phyloP scores from a whole-genome alignment of 37 sponge, comb jelly and placozoan species.

The Hormiphora californensis region DNA sequence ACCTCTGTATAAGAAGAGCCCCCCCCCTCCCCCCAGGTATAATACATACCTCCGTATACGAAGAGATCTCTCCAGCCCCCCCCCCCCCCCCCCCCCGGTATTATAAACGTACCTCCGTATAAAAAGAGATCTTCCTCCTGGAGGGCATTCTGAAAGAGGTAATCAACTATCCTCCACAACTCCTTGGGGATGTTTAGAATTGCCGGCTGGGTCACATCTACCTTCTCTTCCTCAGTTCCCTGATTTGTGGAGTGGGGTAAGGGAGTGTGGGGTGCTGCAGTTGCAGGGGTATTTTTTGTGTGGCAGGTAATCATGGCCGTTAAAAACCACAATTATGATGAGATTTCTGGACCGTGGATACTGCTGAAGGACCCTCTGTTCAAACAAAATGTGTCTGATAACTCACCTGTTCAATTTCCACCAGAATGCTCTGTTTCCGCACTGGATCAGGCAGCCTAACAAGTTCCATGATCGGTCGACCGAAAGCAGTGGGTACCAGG shows the following conservation, averaged over 20 bases:
- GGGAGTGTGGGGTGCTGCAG: not conserved
- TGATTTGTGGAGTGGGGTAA: not conserved
- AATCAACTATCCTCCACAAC: slow-evolving; percentile 38
- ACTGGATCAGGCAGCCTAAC: slow-evolving; percentile 19
- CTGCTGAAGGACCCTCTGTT: no score
- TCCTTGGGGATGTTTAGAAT: slow-evolving; percentile 46
- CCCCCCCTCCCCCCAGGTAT: no score
- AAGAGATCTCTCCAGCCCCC: not conserved
- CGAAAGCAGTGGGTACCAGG: slow-evolving; percentile 27
- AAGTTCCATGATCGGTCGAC: slow-evolving; percentile 20
- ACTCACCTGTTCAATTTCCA: slow-evolving; percentile 33
- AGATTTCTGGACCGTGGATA: no score
- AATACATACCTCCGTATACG: no score
- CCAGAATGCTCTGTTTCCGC: slow-evolving; percentile 25
- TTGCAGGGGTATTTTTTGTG: no score
- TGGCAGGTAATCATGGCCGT: no score
- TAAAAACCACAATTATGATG: no score
- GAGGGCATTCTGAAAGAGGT: slow-evolving; percentile 33
- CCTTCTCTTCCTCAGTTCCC: not conserved
- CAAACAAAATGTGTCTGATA: not conserved
- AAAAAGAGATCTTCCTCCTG: slow-evolving; percentile 27
- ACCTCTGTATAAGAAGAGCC: no score
- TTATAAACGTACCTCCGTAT: not conserved
- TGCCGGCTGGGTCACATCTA: not conserved
- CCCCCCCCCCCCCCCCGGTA: not conserved